These are phyloP conservation scores for Calameuta pallipes DNA, from an alignment of 2,888 invertebrate genomes.

Conservation along the genomic window DNA sequence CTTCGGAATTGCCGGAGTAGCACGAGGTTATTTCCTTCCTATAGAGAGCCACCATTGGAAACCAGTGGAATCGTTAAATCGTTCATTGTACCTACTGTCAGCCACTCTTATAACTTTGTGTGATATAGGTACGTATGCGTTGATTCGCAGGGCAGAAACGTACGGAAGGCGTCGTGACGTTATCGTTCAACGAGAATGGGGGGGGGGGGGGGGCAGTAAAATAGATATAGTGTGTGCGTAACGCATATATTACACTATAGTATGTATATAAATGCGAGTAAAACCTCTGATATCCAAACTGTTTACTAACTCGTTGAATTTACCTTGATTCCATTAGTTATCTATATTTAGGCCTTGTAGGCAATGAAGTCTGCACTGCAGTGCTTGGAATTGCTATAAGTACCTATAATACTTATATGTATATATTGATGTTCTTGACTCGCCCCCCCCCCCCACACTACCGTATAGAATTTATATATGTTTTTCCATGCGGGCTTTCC, in stretches of 20 bases:
- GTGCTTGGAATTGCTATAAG: background rate
- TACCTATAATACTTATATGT: background rate
- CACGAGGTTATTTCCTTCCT: background rate
- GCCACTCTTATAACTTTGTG: background rate
- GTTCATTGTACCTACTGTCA: no score
- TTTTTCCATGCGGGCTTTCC: no score
- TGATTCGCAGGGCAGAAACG: no score
- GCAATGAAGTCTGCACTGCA: background rate
- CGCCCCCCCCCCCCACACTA: no score
- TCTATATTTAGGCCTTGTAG: slow-evolving; percentile 29
- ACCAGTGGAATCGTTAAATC: background rate
- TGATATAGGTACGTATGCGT: background rate
- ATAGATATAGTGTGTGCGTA: background rate
- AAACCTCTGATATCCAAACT: slow-evolving; percentile 18
- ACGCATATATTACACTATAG: background rate
- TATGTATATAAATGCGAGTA: background rate
- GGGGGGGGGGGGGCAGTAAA: background rate
- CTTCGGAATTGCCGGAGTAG: background rate
- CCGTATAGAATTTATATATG: no score
- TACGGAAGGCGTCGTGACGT: background rate
- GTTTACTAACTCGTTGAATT: slow-evolving; percentile 38
- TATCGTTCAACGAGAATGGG: background rate
- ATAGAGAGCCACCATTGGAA: background rate
- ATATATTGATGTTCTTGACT: background rate
- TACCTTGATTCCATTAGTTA: slow-evolving; percentile 34